Base-by-base conservation (phyloP, 2,888 invertebrate genomes). In the Baronia brevicornis region DNA sequence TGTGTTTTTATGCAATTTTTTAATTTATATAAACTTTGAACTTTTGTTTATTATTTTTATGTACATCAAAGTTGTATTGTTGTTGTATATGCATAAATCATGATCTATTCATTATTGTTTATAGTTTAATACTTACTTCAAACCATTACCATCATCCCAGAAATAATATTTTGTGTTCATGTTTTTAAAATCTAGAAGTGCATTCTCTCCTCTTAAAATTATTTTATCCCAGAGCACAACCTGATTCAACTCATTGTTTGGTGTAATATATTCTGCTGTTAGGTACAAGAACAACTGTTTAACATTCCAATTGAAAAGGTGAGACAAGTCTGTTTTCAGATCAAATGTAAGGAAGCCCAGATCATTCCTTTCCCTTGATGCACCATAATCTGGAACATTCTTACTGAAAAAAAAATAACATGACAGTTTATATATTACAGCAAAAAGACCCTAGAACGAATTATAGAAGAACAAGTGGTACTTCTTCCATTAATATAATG, bases 221-320 rank as follows among this genome's bases (percentile, higher is more conserved):
- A 99, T 98, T 85, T 98, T 98, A 72, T 99, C 99, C 99, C 99
- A 99, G 10, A 99, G 82, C 1, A 99, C 96, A 48, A 99, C 96
- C 86, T 95, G 95, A 70, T 95, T 95, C 25, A 96, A 84, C 63
- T 90, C 90, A 85, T 98, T 98, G 43, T 89, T 91, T 9, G 89
- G 79, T 6, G 98, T 96, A 53, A 90, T 86, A 75, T 99, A 99
- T 73, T 99, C 98, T 1, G 98, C 99, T 20, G 97, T 97, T 17
- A 99, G 86, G 67, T 97, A 99, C 13, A 99, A 79, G 77, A 98
- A 99, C 46, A 99, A 79, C 68, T 98, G 96, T 63, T 99, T 99
- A 0, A 98, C 98, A 79, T 99, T 99, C 99, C 99, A 99, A 77
- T 99, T 98, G 80, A 99, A 99, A 11, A 98, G 84, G 48, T 91